Percentiles rank a stretch among this genome's conserved stretches.
These are phyloP conservation scores for Trematocara nigrifrons DNA, from an alignment of 2,113 vertebrate genomes.

Conservation along the genomic window DNA sequence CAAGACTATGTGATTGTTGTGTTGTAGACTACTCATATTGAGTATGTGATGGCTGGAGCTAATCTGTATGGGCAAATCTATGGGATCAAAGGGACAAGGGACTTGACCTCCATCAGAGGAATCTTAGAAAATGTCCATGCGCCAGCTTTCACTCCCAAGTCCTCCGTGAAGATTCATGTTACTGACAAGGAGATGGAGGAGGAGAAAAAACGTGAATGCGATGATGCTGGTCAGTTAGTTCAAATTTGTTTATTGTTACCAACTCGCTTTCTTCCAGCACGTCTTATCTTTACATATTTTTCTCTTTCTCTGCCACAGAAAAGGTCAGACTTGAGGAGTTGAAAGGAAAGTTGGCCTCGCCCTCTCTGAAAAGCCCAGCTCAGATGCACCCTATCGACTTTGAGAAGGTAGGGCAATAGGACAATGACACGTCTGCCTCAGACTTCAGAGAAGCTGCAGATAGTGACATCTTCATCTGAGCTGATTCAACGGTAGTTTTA, in stretches of 20 bases:
- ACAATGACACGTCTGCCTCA: background rate
- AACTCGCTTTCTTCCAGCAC: background rate
- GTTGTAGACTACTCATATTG: constrained; percentile 75
- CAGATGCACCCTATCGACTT: constrained; percentile 79
- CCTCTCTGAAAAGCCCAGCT: background rate
- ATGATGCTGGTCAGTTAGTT: constrained; percentile 50
- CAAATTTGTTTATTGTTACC: background rate
- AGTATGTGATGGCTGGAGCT: constrained; percentile 79
- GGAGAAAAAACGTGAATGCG: constrained; percentile 9
- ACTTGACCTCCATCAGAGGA: background rate
- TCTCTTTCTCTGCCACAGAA: constrained; percentile 54
- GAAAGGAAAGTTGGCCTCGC: constrained; percentile 48
- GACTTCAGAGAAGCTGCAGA: constrained; percentile 34
- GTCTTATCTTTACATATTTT: background rate
- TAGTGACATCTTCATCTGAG: constrained; percentile 49
- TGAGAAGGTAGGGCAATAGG: constrained; percentile 77
- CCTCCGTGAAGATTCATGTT: constrained; percentile 56
- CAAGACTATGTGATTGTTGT: background rate
- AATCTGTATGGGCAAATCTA: constrained; percentile 78
- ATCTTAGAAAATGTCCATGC: constrained; percentile 50
- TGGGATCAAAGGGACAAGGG: constrained; percentile 57
- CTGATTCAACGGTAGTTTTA: background rate
- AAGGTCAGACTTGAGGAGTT: constrained; percentile 44
- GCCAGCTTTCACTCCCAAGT: constrained; percentile 49
- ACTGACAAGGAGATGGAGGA: constrained; percentile 59